These are phyloP conservation scores for Drosophila diplacantha DNA, from an alignment of 2,888 invertebrate genomes.

Conservation along the genomic window DNA sequence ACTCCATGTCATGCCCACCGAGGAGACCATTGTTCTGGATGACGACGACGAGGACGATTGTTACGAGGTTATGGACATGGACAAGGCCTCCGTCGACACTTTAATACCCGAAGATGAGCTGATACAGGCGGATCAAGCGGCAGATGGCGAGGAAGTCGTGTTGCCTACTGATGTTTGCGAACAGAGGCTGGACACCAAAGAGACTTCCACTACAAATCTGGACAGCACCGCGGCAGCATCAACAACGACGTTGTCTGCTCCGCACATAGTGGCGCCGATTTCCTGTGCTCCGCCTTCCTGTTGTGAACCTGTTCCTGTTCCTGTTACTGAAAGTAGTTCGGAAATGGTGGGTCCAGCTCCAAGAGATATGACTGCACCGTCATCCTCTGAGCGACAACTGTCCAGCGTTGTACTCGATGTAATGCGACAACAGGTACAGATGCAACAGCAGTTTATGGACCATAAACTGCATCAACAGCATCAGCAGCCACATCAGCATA, in stretches of 20 bases:
- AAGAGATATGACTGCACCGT: not conserved
- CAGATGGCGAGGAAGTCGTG: not conserved
- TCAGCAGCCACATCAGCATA: not conserved
- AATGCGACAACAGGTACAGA: conserved; percentile 26
- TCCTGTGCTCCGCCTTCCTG: conserved; percentile 1
- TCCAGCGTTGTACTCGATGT: conserved; percentile 25
- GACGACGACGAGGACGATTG: conserved; percentile 54
- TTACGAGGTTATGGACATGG: conserved; percentile 41
- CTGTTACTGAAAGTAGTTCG: not conserved
- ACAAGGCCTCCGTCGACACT: conserved; percentile 45
- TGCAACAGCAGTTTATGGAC: conserved; percentile 16
- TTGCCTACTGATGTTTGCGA: not conserved
- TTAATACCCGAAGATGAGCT: conserved; percentile 40
- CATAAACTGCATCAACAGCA: conserved; percentile 3
- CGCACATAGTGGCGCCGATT: not conserved
- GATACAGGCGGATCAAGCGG: not conserved
- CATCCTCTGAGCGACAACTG: conserved; percentile 9
- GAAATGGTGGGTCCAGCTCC: not conserved
- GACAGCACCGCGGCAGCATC: not conserved
- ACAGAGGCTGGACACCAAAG: conserved; percentile 30
- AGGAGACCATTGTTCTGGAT: conserved; percentile 58
- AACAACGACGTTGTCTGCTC: not conserved
- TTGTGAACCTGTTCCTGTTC: not conserved
- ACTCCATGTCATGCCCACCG: conserved; percentile 34
- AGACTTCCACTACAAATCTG: conserved; percentile 59